phyloP scores from a whole-genome alignment of 2,888 invertebrate species.

The Epistrophe eligans region DNA sequence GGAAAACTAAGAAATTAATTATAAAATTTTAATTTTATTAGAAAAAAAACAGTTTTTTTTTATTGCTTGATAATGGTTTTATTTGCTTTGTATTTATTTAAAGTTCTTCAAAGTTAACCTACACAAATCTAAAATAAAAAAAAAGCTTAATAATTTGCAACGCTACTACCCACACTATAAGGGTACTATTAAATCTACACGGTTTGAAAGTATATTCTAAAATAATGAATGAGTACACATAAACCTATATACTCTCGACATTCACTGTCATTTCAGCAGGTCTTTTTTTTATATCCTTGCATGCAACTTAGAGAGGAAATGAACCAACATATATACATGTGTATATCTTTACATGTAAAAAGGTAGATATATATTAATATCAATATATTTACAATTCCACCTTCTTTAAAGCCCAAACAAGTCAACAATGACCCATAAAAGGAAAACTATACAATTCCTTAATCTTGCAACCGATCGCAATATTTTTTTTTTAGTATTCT shows the following conservation, averaged over 20 bases:
- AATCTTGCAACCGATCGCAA: slow-evolving; percentile 64
- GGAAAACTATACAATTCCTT: slow-evolving; percentile 58
- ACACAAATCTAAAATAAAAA: too few species aligned
- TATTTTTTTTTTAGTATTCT: slow-evolving; percentile 40
- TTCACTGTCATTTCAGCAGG: slow-evolving; percentile 33
- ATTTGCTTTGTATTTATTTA: too few species aligned
- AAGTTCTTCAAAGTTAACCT: too few species aligned
- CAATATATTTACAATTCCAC: slow-evolving; percentile 26
- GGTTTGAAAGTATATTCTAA: slow-evolving; percentile 21
- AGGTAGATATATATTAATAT: neutral
- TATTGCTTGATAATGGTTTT: too few species aligned
- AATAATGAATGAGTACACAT: slow-evolving; percentile 44
- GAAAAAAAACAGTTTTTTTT: too few species aligned
- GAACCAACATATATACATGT: neutral
- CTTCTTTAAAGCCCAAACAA: slow-evolving; percentile 44
- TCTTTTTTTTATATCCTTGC: slow-evolving; percentile 35
- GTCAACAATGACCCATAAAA: slow-evolving; percentile 59
- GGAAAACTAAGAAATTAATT: too few species aligned
- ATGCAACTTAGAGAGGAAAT: neutral
- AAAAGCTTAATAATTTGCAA: neutral
- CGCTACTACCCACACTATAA: neutral
- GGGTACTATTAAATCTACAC: slow-evolving; percentile 38
- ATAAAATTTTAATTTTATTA: too few species aligned
- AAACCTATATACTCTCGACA: neutral
- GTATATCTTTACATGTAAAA: neutral